Base-by-base conservation (phyloP, 2,797 vertebrate genomes). In the Rhinella marina region DNA sequence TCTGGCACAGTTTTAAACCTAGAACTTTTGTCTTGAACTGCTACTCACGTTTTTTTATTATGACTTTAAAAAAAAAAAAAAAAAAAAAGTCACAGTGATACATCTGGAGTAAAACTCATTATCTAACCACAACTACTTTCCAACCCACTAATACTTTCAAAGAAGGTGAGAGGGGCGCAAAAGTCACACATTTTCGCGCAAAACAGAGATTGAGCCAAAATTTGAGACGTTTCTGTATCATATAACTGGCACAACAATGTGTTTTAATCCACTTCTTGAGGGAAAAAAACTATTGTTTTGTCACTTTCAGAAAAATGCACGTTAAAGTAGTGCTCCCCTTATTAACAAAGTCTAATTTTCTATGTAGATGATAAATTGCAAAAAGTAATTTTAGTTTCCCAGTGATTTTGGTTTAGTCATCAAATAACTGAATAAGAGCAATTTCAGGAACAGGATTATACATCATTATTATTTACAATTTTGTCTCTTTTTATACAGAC, bases 401-500 rank as follows among this genome's bases (percentile, higher is more conserved):
- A 13, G 52, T 57, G 23, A 84, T 78, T 83, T 70, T 70, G 50
- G 72, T 77, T 82, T 73, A 87, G 57, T 78, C 81, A 87, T 87
- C 70, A 68, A 70, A 52, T 66, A 84, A 68, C 29, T 57, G 16
- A 79, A 50, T 77, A 29, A 79, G 25, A 56, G 57, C 81, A 25
- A 64, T 57, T 79, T 72, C 2, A 56, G n/a, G 84, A 16, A 54
- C 50, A 77, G 52, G 59, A 68, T 66, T 17, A 68, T 11, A 86
- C 75, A 57, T 59, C 64, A 72, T 70, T 56, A 11, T 78, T 68
- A 83, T 77, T 76, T 82, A 87, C 48, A 50, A 61, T 82, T 77
- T 23, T 82, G 54, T 54, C 41, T 62, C n/a, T 9, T 50, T 23
- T 72, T 73, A n/a, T 61, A 62, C 16, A 64, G 54, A 23, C 54